Evolutionary conservation across 2,113 vertebrate species (phyloP).

Genomic region (Tricholaema leucomelas): DNA sequence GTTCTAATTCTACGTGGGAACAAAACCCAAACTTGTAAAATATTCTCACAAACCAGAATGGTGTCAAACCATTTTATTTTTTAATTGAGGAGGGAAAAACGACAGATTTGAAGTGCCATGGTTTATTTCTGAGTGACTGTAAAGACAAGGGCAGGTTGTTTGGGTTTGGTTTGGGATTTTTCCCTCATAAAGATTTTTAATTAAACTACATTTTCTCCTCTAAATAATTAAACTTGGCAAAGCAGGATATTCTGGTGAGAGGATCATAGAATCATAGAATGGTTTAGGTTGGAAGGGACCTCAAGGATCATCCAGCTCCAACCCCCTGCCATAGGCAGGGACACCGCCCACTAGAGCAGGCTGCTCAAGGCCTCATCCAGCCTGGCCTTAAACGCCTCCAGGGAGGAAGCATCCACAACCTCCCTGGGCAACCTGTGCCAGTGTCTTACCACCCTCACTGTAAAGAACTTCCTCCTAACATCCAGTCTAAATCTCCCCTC

Average conservation of each 20-base stretch:
- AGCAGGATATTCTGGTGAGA: not conserved
- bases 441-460: no score
- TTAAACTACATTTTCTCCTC: not conserved
- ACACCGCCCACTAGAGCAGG: no score
- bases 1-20: constrained; percentile 15
- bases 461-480: no score
- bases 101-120: not conserved
- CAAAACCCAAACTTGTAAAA: constrained; percentile 17
- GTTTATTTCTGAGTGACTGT: not conserved
- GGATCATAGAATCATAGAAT: no score
- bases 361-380: no score
- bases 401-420: no score
- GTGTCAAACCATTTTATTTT: constrained; percentile 17
- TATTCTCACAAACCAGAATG: not conserved
- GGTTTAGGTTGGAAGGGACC: no score
- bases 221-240: not conserved
- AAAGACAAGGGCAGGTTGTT: not conserved
- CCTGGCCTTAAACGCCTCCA: no score
- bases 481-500: no score
- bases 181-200: not conserved
- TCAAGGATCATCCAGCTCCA: no score
- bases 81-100: not conserved
- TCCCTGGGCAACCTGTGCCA: no score
- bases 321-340: no score
- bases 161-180: not conserved